Evolutionary conservation across 1,140 invertebrate genomes (phyloP), one percentile per base, ranked within the genome.

Genomic region (Neomicropteryx cornuta): DNA sequence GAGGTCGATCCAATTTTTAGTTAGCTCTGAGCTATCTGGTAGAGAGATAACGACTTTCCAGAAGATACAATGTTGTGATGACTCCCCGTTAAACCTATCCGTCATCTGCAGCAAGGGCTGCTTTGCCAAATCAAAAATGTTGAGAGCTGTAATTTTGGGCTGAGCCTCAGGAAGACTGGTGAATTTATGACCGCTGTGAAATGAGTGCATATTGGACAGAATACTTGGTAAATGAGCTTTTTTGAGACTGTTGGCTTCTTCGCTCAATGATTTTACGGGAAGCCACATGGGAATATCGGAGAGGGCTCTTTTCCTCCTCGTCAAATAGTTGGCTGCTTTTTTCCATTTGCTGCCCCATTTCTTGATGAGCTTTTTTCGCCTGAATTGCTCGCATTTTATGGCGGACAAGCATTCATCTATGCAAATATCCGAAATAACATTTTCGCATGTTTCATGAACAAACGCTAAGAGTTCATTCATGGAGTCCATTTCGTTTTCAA

Each of bases 31-130:
- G n/a, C n/a, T 38, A 36, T 65, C 53, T 11, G 77, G 73, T 36
- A 76, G 63, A 0, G 75, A 72, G 13, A 82, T 48, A n/a, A 73
- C 55, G 17, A 81, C 45, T 59, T 85, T 85, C 77, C 77, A 83
- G 52, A 71, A 83, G 33, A 72, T 58, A 43, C 68, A 68, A 41
- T 68, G 64, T 32, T 63, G 62, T 38, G 68, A 62, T 29, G 62
- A 61, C 47, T 62, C 66, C 38, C 39, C 24, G 14, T 53, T 59
- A 19, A 67, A 60, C 48, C 66, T 56, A 46, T 59, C 63, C 45
- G 62, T 62, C 23, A 62, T 56, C 50, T 64, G 60, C 29, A 62
- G 40, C 11, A 71, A 51, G 31, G 63, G 47, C 17, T 63, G 65
- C 50, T 60, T 57, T 18, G 67, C 66, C 33, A 69, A 54, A 53